phyloP scores from a whole-genome alignment of 2,113 vertebrate species.

The Shinisaurus crocodilurus region DNA sequence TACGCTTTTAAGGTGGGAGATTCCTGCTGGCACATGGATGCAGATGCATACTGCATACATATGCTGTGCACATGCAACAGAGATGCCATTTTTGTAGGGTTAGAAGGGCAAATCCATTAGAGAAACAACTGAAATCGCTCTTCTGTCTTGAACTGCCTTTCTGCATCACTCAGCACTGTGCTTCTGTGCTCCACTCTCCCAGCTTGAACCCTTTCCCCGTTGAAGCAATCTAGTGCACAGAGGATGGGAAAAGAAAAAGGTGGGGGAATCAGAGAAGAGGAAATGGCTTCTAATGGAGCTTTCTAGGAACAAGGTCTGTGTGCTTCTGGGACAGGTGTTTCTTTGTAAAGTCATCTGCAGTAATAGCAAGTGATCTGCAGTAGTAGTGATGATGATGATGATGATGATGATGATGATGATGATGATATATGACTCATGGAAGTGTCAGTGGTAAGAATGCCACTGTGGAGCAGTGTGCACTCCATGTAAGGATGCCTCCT shows the following conservation, averaged over 20 bases:
- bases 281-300: conserved; percentile 31
- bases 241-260: conserved; percentile 19
- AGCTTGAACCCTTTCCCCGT: background rate
- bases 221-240: conserved; percentile 15
- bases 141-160: background rate
- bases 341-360: conserved; percentile 37
- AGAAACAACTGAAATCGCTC: conserved; percentile 10
- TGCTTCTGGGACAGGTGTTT: conserved; percentile 37
- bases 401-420: background rate
- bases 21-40: background rate
- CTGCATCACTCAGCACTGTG: background rate
- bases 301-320: conserved; percentile 44
- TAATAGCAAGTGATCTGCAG: background rate
- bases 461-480: conserved; percentile 48
- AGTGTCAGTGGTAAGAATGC: conserved; percentile 50
- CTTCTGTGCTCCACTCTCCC: background rate
- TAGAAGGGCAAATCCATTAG: conserved; percentile 46
- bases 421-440: conserved; percentile 31
- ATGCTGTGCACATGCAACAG: background rate
- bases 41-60: background rate
- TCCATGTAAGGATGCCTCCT: conserved; percentile 58
- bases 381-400: background rate
- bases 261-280: background rate
- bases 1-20: background rate
- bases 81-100: conserved; percentile 29